phyloP scores from a whole-genome alignment of 2,888 invertebrate genomes.

The Melinopterus prodromus region DNA sequence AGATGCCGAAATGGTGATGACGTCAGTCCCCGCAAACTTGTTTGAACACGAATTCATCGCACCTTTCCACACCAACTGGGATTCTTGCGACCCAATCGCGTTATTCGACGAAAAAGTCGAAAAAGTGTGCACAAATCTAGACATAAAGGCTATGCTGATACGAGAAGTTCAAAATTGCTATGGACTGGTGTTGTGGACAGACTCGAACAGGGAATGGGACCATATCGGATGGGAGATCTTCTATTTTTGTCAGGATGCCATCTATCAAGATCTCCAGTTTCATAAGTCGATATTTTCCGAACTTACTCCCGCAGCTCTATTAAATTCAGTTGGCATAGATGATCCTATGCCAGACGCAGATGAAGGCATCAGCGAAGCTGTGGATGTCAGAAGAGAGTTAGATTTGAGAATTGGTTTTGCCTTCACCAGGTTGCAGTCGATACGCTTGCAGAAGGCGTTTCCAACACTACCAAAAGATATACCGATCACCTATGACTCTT shows the following conservation, averaged over 20 bases:
- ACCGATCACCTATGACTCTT: slow-evolving; percentile 96
- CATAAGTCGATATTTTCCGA: slow-evolving; percentile 96
- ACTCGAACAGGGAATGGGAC: slow-evolving; percentile 99
- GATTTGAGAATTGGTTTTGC: slow-evolving; percentile 97
- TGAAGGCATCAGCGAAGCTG: slow-evolving; percentile 83
- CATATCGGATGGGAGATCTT: slow-evolving; percentile 99
- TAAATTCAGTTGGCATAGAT: slow-evolving; percentile 77
- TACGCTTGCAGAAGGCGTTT: slow-evolving; percentile 84
- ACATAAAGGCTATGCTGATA: slow-evolving; percentile 81
- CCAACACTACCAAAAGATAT: slow-evolving; percentile 77
- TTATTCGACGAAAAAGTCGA: slow-evolving; percentile 90
- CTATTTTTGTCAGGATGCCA: slow-evolving; percentile 78
- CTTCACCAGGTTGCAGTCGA: slow-evolving; percentile 97
- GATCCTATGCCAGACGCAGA: slow-evolving; percentile 82
- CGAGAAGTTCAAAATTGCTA: slow-evolving; percentile 71
- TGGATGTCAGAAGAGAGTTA: slow-evolving; percentile 88
- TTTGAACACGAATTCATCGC: slow-evolving; percentile 81
- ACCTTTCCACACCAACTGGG: slow-evolving; percentile 77
- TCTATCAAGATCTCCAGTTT: slow-evolving; percentile 75
- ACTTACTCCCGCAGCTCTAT: slow-evolving; percentile 80
- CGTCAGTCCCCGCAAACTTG: slow-evolving; percentile 97
- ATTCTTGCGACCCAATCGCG: slow-evolving; percentile 78
- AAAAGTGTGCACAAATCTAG: slow-evolving; percentile 77
- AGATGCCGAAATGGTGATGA: slow-evolving; percentile 90
- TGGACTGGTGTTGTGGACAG: slow-evolving; percentile 96